Conservation (phyloP, 2,797 vertebrate species). For the Diceros bicornis region DNA sequence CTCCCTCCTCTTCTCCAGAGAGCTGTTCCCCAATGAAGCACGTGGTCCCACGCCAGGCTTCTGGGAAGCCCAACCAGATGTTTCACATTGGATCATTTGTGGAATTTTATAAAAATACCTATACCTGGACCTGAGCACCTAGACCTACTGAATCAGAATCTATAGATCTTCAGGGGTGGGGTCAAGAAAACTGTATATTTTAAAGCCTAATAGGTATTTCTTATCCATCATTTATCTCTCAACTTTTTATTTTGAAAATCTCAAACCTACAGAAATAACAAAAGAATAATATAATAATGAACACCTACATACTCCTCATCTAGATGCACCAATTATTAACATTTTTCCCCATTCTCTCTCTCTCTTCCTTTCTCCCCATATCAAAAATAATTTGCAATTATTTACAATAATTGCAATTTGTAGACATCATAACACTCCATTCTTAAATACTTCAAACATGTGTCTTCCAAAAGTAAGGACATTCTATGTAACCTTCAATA, state of each 20-base stretch:
- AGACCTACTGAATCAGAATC: neutral
- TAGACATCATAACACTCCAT: constrained; percentile 49
- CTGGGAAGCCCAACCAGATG: neutral
- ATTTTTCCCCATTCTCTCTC: neutral
- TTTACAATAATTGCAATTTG: neutral
- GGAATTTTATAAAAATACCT: neutral
- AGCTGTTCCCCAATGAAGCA: neutral
- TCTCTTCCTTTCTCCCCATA: neutral
- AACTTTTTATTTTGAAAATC: constrained; percentile 15
- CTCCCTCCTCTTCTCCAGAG: neutral
- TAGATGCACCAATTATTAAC: constrained; percentile 32
- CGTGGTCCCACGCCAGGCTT: neutral
- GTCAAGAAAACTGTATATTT: neutral
- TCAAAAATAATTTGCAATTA: constrained; percentile 69
- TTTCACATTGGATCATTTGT: neutral
- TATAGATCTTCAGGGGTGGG: neutral
- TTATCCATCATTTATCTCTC: neutral
- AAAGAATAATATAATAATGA: constrained; percentile 4
- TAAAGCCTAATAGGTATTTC: neutral
- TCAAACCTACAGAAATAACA: constrained; percentile 5
- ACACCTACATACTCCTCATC: neutral
- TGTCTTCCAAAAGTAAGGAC: constrained; percentile 47
- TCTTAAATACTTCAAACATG: constrained; percentile 24
- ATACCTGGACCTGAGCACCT: neutral
- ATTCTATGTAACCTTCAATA: neutral